phyloP scores from a whole-genome alignment of 2,888 invertebrate species.

The Agrotis ipsilon region DNA sequence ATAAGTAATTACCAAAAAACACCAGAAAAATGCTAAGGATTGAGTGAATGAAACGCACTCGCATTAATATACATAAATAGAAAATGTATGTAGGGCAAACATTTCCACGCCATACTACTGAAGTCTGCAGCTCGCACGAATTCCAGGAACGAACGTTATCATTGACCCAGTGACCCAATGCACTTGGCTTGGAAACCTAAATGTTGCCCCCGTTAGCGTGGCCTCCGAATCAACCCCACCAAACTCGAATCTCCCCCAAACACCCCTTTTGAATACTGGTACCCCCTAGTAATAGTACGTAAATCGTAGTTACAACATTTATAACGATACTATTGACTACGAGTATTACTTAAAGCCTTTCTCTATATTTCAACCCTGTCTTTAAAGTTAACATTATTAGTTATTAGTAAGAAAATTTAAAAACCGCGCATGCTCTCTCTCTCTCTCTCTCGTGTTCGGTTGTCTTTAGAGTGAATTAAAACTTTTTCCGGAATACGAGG shows the following conservation, averaged over 20 bases:
- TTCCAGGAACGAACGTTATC: slow-evolving; percentile 59
- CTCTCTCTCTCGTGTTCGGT: too few relatives aligned
- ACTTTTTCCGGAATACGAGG: too few relatives aligned
- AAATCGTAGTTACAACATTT: slow-evolving; percentile 1
- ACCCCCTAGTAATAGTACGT: slow-evolving; percentile 6
- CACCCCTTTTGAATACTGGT: slow-evolving; percentile 32
- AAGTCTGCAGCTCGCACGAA: slow-evolving; percentile 21
- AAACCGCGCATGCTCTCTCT: too few relatives aligned
- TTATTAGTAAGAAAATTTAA: too few relatives aligned
- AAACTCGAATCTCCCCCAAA: slow-evolving; percentile 11
- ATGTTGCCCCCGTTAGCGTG: slow-evolving; percentile 67
- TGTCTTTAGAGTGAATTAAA: too few relatives aligned
- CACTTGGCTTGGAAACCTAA: slow-evolving; percentile 86
- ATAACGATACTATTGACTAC: background rate
- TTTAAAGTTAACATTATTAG: too few relatives aligned
- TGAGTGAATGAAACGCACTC: slow-evolving; percentile 9
- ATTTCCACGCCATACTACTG: slow-evolving; percentile 5
- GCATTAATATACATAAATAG: background rate
- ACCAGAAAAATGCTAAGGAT: background rate
- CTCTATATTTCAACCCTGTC: background rate
- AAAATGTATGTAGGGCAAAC: slow-evolving; percentile 12
- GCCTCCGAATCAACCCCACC: slow-evolving; percentile 40
- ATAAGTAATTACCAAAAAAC: too few relatives aligned
- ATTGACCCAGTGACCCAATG: slow-evolving; percentile 89
- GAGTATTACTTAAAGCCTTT: background rate